phyloP scores from a whole-genome alignment of 2,797 vertebrate species.

The Myotis planiceps region DNA sequence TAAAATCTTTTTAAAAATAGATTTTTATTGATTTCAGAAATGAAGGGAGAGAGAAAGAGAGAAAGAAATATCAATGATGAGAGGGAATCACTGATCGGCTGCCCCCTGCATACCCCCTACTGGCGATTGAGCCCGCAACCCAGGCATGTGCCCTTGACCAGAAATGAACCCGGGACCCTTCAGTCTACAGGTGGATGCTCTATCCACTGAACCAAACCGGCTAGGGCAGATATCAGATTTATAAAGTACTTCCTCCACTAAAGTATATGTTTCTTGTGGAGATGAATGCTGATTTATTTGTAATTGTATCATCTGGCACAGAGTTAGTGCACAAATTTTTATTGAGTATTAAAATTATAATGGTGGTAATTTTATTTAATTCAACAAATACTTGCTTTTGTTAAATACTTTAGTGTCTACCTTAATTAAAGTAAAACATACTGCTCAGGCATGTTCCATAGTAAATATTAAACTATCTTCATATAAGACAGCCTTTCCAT shows the following conservation, averaged over 20 bases:
- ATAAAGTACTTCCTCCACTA: slow-evolving; percentile 41
- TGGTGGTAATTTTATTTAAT: slow-evolving; percentile 39
- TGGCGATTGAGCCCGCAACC: too few species aligned
- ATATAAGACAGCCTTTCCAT: not conserved
- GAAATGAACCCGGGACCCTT: too few species aligned
- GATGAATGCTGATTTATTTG: slow-evolving; percentile 5
- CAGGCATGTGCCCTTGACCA: too few species aligned
- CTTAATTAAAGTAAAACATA: slow-evolving; percentile 49
- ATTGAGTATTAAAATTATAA: slow-evolving; percentile 42
- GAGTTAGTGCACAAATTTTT: slow-evolving; percentile 33
- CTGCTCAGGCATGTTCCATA: not conserved
- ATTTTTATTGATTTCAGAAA: too few species aligned
- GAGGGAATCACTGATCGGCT: too few species aligned
- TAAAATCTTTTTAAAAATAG: too few species aligned
- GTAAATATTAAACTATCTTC: slow-evolving; percentile 21
- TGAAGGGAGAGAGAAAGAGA: too few species aligned
- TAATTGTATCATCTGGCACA: not conserved
- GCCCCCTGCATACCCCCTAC: too few species aligned
- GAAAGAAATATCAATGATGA: too few species aligned
- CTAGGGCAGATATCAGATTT: not conserved
- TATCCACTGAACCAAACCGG: too few species aligned
- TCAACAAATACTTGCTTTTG: slow-evolving; percentile 44
- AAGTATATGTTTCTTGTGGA: not conserved
- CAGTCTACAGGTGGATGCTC: too few species aligned
- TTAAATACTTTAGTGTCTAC: not conserved